Evolutionary conservation across 2,113 vertebrate species (phyloP).

Genomic region (Xiphias gladius): DNA sequence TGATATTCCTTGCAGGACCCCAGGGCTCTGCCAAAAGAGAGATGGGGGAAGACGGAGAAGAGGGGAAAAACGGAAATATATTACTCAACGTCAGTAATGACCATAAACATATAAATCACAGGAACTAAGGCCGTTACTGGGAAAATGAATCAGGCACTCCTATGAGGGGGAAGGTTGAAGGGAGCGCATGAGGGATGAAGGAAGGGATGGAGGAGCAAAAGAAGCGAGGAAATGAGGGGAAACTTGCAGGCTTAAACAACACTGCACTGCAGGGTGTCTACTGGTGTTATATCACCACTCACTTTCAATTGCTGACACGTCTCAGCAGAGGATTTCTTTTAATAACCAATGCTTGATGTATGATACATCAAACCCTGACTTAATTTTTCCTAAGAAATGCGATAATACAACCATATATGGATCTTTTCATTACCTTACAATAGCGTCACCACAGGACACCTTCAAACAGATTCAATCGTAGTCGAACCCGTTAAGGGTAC

Average conservation of each 20-base stretch:
- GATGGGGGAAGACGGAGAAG: conserved; percentile 67
- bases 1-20: conserved; percentile 82
- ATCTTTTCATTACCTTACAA: not conserved
- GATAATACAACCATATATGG: conserved; percentile 5
- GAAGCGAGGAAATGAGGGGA: conserved; percentile 50
- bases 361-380: conserved; percentile 11
- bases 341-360: conserved; percentile 15
- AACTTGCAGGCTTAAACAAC: conserved; percentile 36
- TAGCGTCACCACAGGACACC: conserved; percentile 7
- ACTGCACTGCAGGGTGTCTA: conserved; percentile 50
- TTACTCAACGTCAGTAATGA: conserved; percentile 86
- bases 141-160: conserved; percentile 76
- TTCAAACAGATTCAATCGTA: conserved; percentile 1
- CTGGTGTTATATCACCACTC: conserved; percentile 49
- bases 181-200: conserved; percentile 57
- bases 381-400: not conserved
- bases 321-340: conserved; percentile 20
- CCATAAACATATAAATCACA: conserved; percentile 88
- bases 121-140: conserved; percentile 65
- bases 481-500: not conserved
- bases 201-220: conserved; percentile 36
- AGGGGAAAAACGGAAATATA: conserved; percentile 76
- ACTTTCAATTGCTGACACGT: conserved; percentile 53
- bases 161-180: conserved; percentile 45
- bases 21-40: conserved; percentile 75